Conservation (phyloP, 2,797 vertebrate genomes). For the Crocidura indochinensis region DNA sequence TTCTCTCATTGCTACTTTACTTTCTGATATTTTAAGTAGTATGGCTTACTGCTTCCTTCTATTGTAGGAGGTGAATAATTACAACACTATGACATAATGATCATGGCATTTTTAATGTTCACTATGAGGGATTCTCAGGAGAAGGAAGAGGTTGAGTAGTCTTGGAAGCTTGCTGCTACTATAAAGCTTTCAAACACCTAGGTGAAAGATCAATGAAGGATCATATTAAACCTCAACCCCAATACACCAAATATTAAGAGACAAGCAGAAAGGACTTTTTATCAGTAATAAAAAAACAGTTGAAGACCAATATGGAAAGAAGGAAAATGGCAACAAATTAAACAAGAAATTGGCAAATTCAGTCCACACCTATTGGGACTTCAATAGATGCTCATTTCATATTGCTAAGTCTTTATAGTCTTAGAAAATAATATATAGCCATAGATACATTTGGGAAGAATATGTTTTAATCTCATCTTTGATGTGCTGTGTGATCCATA, state of each 20-base stretch:
- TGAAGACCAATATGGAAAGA: not conserved
- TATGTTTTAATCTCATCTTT: not conserved
- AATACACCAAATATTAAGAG: slow-evolving; percentile 27
- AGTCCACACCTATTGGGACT: not conserved
- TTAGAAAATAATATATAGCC: slow-evolving; percentile 3
- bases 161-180: not conserved
- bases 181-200: slow-evolving; percentile 2
- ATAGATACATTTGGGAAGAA: not conserved
- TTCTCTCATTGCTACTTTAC: not conserved
- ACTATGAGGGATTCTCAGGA: not conserved
- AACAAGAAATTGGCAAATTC: not conserved
- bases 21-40: not conserved
- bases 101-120: not conserved
- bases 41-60: not conserved
- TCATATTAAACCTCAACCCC: not conserved
- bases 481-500: not conserved
- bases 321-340: slow-evolving; percentile 30
- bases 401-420: not conserved
- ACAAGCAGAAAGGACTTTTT: not conserved
- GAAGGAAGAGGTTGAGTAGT: slow-evolving; percentile 5
- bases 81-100: not conserved
- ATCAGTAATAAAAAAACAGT: slow-evolving; percentile 29
- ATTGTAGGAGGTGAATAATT: not conserved
- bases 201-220: not conserved
- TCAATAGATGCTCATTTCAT: slow-evolving; percentile 35